phyloP scores from a whole-genome alignment of 1,140 invertebrate species.

The Bilobella aurantiaca region DNA sequence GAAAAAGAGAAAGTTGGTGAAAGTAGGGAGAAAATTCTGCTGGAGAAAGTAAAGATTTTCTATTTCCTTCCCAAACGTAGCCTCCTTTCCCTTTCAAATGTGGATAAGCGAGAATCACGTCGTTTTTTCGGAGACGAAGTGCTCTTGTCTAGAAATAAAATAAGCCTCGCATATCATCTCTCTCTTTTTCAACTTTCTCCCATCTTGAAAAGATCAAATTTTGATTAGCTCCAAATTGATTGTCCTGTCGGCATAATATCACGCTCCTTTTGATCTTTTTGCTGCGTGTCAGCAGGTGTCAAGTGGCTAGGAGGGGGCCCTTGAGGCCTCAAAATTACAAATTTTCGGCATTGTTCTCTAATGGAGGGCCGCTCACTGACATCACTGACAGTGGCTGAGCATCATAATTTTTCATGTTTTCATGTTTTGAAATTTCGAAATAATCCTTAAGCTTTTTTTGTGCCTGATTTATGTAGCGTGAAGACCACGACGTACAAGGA shows the following conservation, averaged over 20 bases:
- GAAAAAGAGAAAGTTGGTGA: too few species aligned
- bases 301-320: too few species aligned
- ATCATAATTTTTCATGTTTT: not conserved
- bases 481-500: conserved; percentile 66
- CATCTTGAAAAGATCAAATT: not conserved
- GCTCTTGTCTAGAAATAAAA: too few species aligned
- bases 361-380: not conserved
- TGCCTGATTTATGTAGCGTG: conserved; percentile 50
- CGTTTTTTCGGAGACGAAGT: too few species aligned
- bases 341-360: not conserved
- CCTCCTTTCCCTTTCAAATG: not conserved
- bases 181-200: not conserved
- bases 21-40: too few species aligned
- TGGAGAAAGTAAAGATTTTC: not conserved
- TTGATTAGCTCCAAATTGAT: not conserved
- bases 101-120: too few species aligned
- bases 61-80: too few species aligned
- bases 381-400: too few species aligned
- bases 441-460: too few species aligned
- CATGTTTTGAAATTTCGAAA: not conserved
- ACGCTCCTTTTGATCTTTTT: not conserved
- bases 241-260: not conserved
- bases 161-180: too few species aligned
- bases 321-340: not conserved
- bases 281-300: too few species aligned